Evolutionary conservation across 2,113 vertebrate genomes (phyloP).

Genomic region (Abramis brama): DNA sequence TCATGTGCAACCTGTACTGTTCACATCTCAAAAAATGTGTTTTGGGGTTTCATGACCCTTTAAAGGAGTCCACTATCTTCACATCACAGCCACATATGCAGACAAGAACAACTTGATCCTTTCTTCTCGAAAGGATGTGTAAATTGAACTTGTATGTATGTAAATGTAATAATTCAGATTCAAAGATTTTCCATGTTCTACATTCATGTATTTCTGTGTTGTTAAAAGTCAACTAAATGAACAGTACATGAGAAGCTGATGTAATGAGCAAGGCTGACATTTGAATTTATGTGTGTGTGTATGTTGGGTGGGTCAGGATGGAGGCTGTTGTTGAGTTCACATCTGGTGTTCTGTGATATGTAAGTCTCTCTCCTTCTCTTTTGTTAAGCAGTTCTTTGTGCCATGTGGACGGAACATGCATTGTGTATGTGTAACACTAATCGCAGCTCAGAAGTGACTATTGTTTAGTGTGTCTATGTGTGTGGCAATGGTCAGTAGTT

Average conservation of each 20-base stretch:
- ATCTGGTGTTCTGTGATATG: slow-evolving; percentile 28
- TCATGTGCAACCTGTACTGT: too few relatives aligned
- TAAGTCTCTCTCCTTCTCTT: slow-evolving; percentile 11
- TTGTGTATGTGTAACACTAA: slow-evolving; percentile 27
- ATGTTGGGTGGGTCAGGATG: slow-evolving; percentile 17
- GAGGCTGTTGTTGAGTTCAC: slow-evolving; percentile 18
- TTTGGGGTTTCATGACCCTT: too few relatives aligned
- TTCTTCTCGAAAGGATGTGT: not conserved
- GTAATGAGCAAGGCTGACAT: slow-evolving; percentile 6
- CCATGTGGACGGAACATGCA: slow-evolving; percentile 20
- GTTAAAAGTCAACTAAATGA: not conserved
- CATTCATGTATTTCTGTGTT: slow-evolving; percentile 1
- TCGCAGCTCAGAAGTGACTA: slow-evolving; percentile 13
- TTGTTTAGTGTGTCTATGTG: slow-evolving; percentile 30
- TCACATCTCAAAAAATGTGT: too few relatives aligned
- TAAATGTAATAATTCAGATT: not conserved
- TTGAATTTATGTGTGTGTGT: slow-evolving; percentile 23
- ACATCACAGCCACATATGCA: too few relatives aligned
- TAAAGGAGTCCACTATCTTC: too few relatives aligned
- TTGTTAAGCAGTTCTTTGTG: slow-evolving; percentile 32
- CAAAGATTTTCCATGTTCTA: not conserved
- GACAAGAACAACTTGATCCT: too few relatives aligned
- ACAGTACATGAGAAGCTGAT: not conserved
- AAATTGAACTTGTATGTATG: not conserved
- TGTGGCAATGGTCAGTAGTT: slow-evolving; percentile 22